Base-by-base conservation (phyloP, 2,113 vertebrate species). In the Heteronetta atricapilla region DNA sequence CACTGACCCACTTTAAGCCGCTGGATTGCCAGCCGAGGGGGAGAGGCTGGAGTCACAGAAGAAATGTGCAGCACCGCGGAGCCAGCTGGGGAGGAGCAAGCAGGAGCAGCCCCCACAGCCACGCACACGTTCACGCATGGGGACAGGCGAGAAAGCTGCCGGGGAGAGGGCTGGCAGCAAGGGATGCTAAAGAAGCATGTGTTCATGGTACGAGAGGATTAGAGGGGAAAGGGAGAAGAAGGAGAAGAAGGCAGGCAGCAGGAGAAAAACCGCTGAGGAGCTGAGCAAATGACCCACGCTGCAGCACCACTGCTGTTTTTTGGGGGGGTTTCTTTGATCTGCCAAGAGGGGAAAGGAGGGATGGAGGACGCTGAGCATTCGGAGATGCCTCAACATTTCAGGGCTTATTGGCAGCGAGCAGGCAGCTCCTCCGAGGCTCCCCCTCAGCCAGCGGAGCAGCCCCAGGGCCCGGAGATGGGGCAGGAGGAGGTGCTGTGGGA, bases 121-220 rank as follows among this genome's bases (percentile, higher is more conserved):
- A 0, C 1, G 0, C 4, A 11, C 60, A 36, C 0, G 8, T 8
- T 22, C 40, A 59, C 12, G 28, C 55, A 31, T 15, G 2, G 5
- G 17, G 66, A 78, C 29, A 93, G 53, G 60, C 0, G 5, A 94
- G 87, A 86, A 94, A 75, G 66, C 78, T 63, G 69, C 82, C 28
- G 6, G 79, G 64, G 52, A 74, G 74, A 53, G 1, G 18, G 25
- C 82, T 11, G 82, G n/a, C 63, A 80, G 78, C 20, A 46, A 55
- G 73, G 66, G 52, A 62, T 75, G 85, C 76, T 74, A 22, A 44
- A 81, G 50, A 52, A 83, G 42, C 25, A 19, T 10, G 34, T 1
- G 3, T 13, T 62, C 7, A 3, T 3, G 7, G 44, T 25, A 62
- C 3, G 10, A 66, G 66, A 14, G 42, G 72, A 76, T 73, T 34